Percentiles rank a stretch among this genome's conserved stretches.
These are phyloP conservation scores for Drosophila longiperda DNA, from an alignment of 2,888 invertebrate species.

Conservation along the genomic window DNA sequence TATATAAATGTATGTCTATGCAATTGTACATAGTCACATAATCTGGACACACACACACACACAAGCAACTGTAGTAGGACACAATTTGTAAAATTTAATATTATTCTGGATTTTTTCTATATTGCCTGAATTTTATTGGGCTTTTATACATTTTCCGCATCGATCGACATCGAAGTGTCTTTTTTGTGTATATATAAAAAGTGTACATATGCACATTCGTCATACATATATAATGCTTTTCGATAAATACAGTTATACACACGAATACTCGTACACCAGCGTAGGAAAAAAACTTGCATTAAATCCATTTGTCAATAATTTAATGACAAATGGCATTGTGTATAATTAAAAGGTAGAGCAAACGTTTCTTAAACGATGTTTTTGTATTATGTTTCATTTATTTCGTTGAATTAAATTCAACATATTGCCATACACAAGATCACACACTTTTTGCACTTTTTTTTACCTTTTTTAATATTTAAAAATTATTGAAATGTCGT, in stretches of 20 bases:
- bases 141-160: slow-evolving; percentile 2
- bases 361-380: background rate
- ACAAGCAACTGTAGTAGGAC: background rate
- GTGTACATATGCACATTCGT: slow-evolving; percentile 26
- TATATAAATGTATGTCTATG: slow-evolving; percentile 26
- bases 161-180: slow-evolving; percentile 9
- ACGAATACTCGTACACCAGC: slow-evolving; percentile 57
- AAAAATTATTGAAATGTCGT: slow-evolving; percentile 71
- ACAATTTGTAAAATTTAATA: slow-evolving; percentile 35
- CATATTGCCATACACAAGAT: slow-evolving; percentile 8
- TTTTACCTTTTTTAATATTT: slow-evolving; percentile 62
- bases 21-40: slow-evolving; percentile 56
- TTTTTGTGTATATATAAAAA: slow-evolving; percentile 30
- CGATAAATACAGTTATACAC: slow-evolving; percentile 82
- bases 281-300: slow-evolving; percentile 50
- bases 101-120: slow-evolving; percentile 37
- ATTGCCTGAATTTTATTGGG: slow-evolving; percentile 38
- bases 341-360: slow-evolving; percentile 10
- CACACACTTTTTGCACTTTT: slow-evolving; percentile 53
- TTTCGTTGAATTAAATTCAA: slow-evolving; percentile 16
- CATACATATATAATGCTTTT: slow-evolving; percentile 56
- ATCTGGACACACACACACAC: slow-evolving; percentile 47
- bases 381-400: slow-evolving; percentile 2
- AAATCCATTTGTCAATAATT: slow-evolving; percentile 21
- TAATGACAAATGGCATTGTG: slow-evolving; percentile 4